Evolutionary conservation across 2,797 vertebrate genomes (phyloP), one percentile per base, ranked within the genome.

Genomic region (Hydrocynus forskahlii): DNA sequence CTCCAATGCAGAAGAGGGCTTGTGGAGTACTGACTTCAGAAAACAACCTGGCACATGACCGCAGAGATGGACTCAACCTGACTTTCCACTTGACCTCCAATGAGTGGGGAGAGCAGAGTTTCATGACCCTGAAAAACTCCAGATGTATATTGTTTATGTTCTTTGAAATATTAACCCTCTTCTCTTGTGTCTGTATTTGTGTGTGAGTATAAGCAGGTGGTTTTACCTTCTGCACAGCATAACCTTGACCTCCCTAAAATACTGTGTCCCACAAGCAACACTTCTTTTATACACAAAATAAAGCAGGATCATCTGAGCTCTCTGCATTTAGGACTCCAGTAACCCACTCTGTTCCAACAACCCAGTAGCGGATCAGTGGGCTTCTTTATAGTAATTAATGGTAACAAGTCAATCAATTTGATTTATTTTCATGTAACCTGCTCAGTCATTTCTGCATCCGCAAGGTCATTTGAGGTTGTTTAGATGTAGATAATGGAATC

Each of bases 401-500:
- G 21, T 75, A 82, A 74, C 69, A 70, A 21, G 43, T 71, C 43
- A 84, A 75, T 86, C 69, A 70, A 60, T 82, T 75, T 55, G 60
- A 73, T 64, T 62, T 73, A 17, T 55, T 60, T 80, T 19, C 62
- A 74, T 64, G 66, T 72, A 57, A 72, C 48, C 40, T 80, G 29
- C 50, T 19, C 69, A 13, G 60, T 84, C 75, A 35, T 62, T 64
- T 78, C 57, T 75, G 64, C 59, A 21, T 25, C 63, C 10, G 62
- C 12, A 52, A 38, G 70, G 38, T 79, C 23, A 76, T 66, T 67
- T 67, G 25, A 63, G 54, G 73, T 74, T 55, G 80, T 38, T 66
- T 78, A 69, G 40, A 75, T 48, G 43, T 52, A 75, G 66, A 83
- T 82, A 72, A 78, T 83, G 71, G 70, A 88, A 82, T 75, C 67